phyloP scores from a whole-genome alignment of 2,113 vertebrate species.

The Oxyruncus cristatus region DNA sequence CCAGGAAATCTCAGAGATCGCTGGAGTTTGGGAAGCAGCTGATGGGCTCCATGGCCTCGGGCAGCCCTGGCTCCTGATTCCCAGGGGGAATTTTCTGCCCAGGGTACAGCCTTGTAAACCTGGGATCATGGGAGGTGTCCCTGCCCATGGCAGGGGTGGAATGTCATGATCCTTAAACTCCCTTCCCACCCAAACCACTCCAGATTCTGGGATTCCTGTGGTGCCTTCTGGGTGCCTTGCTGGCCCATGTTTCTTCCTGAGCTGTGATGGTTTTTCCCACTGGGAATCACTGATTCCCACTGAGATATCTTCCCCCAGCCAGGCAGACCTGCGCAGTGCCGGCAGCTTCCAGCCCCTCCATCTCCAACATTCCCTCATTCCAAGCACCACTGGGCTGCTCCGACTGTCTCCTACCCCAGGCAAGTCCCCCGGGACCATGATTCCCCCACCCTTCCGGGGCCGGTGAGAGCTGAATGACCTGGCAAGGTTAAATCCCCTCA shows the following conservation, averaged over 20 bases:
- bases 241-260: background rate
- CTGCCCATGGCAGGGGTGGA: background rate
- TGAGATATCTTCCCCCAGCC: background rate
- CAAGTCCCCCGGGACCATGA: background rate
- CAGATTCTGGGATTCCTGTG: too few species aligned
- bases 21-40: background rate
- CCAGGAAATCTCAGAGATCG: background rate
- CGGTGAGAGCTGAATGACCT: background rate
- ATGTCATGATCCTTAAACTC: too few species aligned
- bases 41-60: background rate
- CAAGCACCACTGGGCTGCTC: fast-evolving
- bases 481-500: background rate
- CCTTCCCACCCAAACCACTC: background rate
- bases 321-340: background rate
- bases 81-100: background rate
- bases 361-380: background rate
- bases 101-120: background rate
- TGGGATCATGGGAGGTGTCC: background rate
- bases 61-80: background rate
- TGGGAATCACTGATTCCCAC: background rate
- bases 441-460: fast-evolving
- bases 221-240: too few species aligned
- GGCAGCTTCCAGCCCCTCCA: background rate
- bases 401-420: fast-evolving
- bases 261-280: background rate